A percentile compares a stretch with the other conserved stretches of the same genome.
Evolutionary conservation across 1,140 invertebrate genomes (phyloP).

Genomic region (Diabrotica undecimpunctata): DNA sequence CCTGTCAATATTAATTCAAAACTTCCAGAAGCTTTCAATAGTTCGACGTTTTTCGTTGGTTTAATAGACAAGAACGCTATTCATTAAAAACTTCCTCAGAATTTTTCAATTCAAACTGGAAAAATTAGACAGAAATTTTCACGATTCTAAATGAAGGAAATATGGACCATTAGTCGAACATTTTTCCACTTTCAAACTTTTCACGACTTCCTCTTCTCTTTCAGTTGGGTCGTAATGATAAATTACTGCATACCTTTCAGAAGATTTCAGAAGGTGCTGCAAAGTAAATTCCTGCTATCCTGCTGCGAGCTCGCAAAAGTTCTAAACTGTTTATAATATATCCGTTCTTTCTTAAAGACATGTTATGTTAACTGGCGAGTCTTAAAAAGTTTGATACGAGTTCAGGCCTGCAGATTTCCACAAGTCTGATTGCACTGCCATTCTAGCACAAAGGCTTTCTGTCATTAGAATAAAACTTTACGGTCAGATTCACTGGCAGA

Average conservation of each 20-base stretch:
- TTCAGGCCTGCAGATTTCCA: not conserved
- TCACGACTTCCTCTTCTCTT: constrained; percentile 13
- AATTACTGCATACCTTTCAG: constrained; percentile 21
- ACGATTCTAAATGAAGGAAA: constrained; percentile 18
- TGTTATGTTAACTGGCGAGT: constrained; percentile 17
- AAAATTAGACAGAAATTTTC: constrained; percentile 17
- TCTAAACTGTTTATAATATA: constrained; percentile 22
- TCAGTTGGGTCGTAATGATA: constrained; percentile 16
- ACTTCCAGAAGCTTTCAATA: constrained; percentile 9
- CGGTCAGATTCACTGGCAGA: not conserved
- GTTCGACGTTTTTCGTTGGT: constrained; percentile 1
- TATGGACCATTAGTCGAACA: constrained; percentile 21
- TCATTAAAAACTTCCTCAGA: constrained; percentile 16
- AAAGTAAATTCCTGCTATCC: constrained; percentile 14
- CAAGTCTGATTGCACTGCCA: not conserved
- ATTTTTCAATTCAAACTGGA: not conserved
- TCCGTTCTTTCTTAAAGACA: constrained; percentile 10
- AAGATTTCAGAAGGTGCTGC: constrained; percentile 12
- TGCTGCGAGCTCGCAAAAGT: constrained; percentile 14
- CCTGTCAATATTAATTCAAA: not conserved
- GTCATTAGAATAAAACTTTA: not conserved
- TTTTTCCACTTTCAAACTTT: constrained; percentile 23
- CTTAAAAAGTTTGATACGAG: constrained; percentile 10
- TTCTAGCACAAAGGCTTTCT: not conserved
- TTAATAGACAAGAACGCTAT: constrained; percentile 15